A percentile compares a stretch with the other conserved stretches of the same genome.
phyloP scores from a whole-genome alignment of 2,797 vertebrate species.

The Dendrocincla tyrannina region DNA sequence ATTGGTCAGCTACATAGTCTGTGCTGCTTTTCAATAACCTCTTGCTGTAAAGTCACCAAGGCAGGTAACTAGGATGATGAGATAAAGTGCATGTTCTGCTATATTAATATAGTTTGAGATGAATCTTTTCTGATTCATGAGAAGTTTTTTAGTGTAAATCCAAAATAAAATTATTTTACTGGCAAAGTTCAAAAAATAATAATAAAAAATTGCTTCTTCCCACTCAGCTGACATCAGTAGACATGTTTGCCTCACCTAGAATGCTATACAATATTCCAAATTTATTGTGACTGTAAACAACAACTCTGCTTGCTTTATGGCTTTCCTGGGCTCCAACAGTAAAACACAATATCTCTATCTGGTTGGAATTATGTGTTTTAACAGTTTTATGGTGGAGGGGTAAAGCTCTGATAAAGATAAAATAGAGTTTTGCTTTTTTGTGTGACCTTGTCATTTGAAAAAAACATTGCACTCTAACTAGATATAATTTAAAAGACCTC shows the following conservation, averaged over 20 bases:
- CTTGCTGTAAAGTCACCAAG: not conserved
- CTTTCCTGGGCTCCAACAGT: slow-evolving; percentile 24
- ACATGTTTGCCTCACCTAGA: not conserved
- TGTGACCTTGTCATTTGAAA: slow-evolving; percentile 74
- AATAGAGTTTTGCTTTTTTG: slow-evolving; percentile 66
- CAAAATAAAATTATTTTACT: not conserved
- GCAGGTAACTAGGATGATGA: not conserved
- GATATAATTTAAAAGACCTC: slow-evolving; percentile 73
- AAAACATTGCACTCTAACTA: slow-evolving; percentile 71
- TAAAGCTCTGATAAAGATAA: slow-evolving; percentile 69
- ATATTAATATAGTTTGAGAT: not conserved
- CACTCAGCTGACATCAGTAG: not conserved
- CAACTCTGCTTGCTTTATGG: slow-evolving; percentile 63
- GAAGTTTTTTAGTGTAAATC: not conserved
- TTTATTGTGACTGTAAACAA: slow-evolving; percentile 66
- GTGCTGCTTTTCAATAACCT: not conserved
- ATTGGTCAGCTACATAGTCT: not conserved
- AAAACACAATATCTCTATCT: slow-evolving; percentile 48
- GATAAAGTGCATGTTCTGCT: not conserved
- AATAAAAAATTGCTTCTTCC: not conserved
- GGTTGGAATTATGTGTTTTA: slow-evolving; percentile 47
- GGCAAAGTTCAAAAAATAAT: not conserved
- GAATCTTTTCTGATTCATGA: not conserved
- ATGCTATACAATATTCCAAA: slow-evolving; percentile 13
- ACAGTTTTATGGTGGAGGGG: slow-evolving; percentile 57